Conservation (phyloP, 2,888 invertebrate genomes). For the Caenorhabditis doughertyi region DNA sequence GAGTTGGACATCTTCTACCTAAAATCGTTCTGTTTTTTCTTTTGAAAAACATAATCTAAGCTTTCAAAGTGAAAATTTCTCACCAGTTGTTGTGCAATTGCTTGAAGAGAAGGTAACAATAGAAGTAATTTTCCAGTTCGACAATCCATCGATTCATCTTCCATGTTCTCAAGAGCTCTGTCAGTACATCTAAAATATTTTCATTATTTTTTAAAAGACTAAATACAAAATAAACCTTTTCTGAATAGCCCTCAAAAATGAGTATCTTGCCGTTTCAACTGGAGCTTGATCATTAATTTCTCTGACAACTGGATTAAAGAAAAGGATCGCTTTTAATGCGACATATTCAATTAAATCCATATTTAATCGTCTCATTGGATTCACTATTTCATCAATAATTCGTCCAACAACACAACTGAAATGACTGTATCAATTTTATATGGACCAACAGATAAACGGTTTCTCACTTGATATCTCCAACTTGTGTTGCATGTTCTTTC, state of each 20-base stretch:
- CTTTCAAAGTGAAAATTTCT: neutral
- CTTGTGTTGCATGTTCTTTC: constrained; percentile 71
- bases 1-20: constrained; percentile 80
- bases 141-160: constrained; percentile 65
- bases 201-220: too few species aligned
- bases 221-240: constrained; percentile 58
- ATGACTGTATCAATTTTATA: constrained; percentile 33
- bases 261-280: constrained; percentile 70
- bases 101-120: constrained; percentile 74
- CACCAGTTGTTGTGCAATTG: constrained; percentile 75
- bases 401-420: constrained; percentile 92
- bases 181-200: constrained; percentile 48
- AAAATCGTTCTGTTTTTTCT: too few species aligned
- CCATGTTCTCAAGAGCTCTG: constrained; percentile 37
- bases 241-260: constrained; percentile 68
- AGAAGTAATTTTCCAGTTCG: constrained; percentile 75
- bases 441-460: neutral
- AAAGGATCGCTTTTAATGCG: constrained; percentile 97
- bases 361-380: constrained; percentile 93
- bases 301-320: constrained; percentile 93
- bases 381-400: constrained; percentile 96
- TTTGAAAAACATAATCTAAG: neutral
- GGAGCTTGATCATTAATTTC: constrained; percentile 60
- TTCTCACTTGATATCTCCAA: constrained; percentile 77
- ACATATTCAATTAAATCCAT: constrained; percentile 98